Evolutionary conservation across 2,113 vertebrate genomes (phyloP).

Genomic region (Halichoerus grypus): DNA sequence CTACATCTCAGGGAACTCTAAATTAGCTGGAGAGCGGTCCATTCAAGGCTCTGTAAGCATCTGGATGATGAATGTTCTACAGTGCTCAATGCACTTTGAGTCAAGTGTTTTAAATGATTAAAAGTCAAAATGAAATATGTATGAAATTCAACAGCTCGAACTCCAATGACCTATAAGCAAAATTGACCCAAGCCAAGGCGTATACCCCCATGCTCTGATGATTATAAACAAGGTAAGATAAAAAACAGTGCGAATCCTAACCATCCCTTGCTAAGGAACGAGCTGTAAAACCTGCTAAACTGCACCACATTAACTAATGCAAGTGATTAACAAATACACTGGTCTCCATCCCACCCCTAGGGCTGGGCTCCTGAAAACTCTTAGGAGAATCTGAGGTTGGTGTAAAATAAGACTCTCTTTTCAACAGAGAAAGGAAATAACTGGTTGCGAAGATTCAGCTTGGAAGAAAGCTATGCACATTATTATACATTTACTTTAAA

Average conservation of each 20-base stretch:
- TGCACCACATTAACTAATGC: not conserved
- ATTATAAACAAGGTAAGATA: slow-evolving; percentile 14
- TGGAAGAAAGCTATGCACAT: not conserved
- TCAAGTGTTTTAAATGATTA: not conserved
- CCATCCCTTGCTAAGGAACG: not conserved
- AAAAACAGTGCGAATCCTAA: not conserved
- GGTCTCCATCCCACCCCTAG: not conserved
- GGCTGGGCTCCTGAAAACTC: not conserved
- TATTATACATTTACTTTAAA: not conserved
- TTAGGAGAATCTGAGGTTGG: not conserved
- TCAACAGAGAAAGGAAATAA: not conserved
- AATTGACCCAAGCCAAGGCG: not conserved
- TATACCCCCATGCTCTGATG: not conserved
- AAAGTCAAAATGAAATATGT: not conserved
- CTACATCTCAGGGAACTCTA: not conserved
- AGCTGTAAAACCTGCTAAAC: slow-evolving; percentile 10
- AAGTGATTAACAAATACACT: slow-evolving; percentile 37
- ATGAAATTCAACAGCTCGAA: not conserved
- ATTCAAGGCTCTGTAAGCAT: not conserved
- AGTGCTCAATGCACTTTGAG: not conserved
- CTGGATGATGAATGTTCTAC: not conserved
- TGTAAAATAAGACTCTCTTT: not conserved
- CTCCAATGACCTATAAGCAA: not conserved
- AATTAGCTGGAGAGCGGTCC: not conserved
- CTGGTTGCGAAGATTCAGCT: not conserved